Conservation (phyloP, 2,797 vertebrate genomes). For the Sebastes minor region DNA sequence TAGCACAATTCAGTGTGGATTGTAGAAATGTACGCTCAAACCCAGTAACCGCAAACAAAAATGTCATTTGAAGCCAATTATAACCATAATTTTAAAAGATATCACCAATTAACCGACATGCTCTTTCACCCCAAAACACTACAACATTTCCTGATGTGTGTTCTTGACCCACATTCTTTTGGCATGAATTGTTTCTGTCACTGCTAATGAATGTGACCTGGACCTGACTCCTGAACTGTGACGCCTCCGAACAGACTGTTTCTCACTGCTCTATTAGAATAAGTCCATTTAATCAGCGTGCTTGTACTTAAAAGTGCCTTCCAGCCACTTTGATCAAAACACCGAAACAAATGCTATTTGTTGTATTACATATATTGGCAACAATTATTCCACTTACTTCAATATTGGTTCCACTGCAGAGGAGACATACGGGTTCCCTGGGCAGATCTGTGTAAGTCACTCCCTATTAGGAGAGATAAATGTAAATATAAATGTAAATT, state of each 20-base stretch:
- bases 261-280: not conserved
- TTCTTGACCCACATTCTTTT: constrained; percentile 19
- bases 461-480: not conserved
- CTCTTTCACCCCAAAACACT: not conserved
- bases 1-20: not conserved
- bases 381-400: not conserved
- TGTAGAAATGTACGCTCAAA: not conserved
- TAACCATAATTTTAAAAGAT: not conserved
- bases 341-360: not conserved
- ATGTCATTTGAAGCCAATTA: constrained; percentile 11
- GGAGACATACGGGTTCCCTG: not conserved
- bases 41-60: not conserved
- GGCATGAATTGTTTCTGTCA: constrained; percentile 30
- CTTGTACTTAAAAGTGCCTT: not conserved
- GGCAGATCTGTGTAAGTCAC: not conserved
- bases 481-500: constrained; percentile 23
- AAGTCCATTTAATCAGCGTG: not conserved
- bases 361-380: not conserved
- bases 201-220: constrained; percentile 35
- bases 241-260: not conserved
- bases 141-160: not conserved
- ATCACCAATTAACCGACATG: constrained; percentile 5
- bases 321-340: not conserved
- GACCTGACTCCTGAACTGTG: constrained; percentile 9
- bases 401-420: not conserved